Base-by-base conservation (phyloP, 2,888 invertebrate species). In the Lapara coniferarum region DNA sequence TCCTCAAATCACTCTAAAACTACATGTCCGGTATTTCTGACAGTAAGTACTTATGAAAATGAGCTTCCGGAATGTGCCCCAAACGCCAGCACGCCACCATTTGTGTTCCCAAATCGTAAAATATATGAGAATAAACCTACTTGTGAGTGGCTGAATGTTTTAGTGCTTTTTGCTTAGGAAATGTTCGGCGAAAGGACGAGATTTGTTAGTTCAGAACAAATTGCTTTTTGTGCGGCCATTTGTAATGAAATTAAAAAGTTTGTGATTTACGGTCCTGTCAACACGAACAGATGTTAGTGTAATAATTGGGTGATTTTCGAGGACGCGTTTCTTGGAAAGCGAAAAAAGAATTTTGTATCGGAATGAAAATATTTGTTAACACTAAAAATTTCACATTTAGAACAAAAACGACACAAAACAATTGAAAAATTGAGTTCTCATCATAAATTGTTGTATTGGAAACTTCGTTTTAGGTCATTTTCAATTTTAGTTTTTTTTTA, bases 41-140 rank as follows among this genome's bases (percentile, higher is more conserved):
- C 63, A 63, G 63, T 46, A 63, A 63, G 63, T 63, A 63, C 63
- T 63, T 63, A 49, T 63, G 63, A 63, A 63, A 63, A 63, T 63
- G 46, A 63, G 63, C 63, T 63, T 63, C 63, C 63, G 63, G 63
- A 63, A 63, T 63, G 16, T 63, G 63, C 46, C 49, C 19, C 19
- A 49, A 63, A 63, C 63, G 63, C 63, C 63, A 63, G 49, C 63
- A 59, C 63, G 63, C 63, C 63, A 63, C 49, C 63, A 49, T 63
- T 63, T 63, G 49, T 63, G 63, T 49, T 46, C 63, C 49, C 16
- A 44, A 63, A 63, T 19, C 63, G 63, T 63, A 63, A 63, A 63
- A 63, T 63, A 63, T 63, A 49, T 63, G 46, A 7, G 63, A 63
- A 49, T 63, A 49, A 49, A 63, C 49, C 63, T 63, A 63, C 49